Evolutionary conservation across 1,140 invertebrate species (phyloP).

Genomic region (Mizuhopecten yessoensis): DNA sequence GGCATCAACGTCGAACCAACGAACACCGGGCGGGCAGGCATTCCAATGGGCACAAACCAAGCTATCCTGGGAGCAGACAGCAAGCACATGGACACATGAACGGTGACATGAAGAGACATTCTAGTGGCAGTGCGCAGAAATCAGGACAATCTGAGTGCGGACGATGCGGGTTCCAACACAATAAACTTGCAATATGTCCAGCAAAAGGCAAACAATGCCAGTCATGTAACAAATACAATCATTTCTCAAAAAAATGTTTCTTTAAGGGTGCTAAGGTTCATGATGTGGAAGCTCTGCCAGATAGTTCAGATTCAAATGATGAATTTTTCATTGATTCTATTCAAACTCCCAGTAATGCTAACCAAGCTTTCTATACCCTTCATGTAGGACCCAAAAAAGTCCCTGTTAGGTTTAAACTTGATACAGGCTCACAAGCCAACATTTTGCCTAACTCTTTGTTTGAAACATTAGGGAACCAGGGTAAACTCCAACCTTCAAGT

Average conservation of each 20-base stretch:
- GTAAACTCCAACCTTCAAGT: not conserved
- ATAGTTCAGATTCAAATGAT: constrained; percentile 2
- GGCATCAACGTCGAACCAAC: not conserved
- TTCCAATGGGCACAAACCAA: not conserved
- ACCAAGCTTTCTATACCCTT: constrained; percentile 44
- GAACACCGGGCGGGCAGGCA: not conserved
- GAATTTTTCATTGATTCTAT: constrained; percentile 57
- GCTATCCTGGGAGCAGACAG: not conserved
- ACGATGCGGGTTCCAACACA: constrained; percentile 20
- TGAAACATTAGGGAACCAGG: not conserved
- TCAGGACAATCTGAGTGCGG: not conserved
- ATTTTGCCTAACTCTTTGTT: constrained; percentile 47
- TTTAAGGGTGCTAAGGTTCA: not conserved
- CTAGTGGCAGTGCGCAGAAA: not conserved
- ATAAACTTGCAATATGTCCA: not conserved
- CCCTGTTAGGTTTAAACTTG: constrained; percentile 52
- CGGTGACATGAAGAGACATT: not conserved
- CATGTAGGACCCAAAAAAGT: not conserved
- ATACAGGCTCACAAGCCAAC: constrained; percentile 61
- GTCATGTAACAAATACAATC: constrained; percentile 48
- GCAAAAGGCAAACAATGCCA: constrained; percentile 56
- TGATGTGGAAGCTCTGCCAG: not conserved
- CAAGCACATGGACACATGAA: not conserved
- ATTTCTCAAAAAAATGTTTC: constrained; percentile 49
- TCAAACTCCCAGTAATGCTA: not conserved